Conservation (phyloP, 1,140 invertebrate genomes). For the Choristoneura fumiferana region DNA sequence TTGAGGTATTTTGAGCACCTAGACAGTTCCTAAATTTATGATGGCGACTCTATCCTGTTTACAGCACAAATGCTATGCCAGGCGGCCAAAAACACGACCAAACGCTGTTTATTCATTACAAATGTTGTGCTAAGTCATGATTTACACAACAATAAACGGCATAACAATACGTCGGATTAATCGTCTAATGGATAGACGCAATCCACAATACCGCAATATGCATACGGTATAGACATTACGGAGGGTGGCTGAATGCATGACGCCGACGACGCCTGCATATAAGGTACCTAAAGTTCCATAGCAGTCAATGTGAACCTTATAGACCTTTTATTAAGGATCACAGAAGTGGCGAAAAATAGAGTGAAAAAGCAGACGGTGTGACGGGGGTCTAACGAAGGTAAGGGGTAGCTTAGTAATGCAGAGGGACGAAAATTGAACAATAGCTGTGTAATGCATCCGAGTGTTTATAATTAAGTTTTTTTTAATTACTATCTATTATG, state of each 20-base stretch:
- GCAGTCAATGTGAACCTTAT: slow-evolving; percentile 27
- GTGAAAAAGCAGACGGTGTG: slow-evolving; percentile 48
- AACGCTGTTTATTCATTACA: slow-evolving; percentile 17
- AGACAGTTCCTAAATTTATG: too few relatives aligned
- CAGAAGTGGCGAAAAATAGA: background rate
- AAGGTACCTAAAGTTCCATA: too few relatives aligned
- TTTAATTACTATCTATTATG: background rate
- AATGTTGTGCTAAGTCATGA: slow-evolving; percentile 23
- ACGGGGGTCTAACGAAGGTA: slow-evolving; percentile 59
- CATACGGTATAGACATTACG: slow-evolving; percentile 67
- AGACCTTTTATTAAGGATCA: background rate
- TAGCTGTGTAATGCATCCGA: background rate
- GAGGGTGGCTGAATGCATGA: slow-evolving; percentile 67
- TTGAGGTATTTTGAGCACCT: too few relatives aligned
- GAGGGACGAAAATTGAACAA: too few relatives aligned
- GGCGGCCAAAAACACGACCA: too few relatives aligned
- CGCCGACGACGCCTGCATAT: slow-evolving; percentile 36
- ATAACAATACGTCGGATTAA: slow-evolving; percentile 64
- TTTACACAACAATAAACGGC: slow-evolving; percentile 54
- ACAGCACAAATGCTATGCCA: too few relatives aligned
- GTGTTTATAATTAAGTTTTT: slow-evolving; percentile 2
- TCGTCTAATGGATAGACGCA: slow-evolving; percentile 68
- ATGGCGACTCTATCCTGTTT: too few relatives aligned
- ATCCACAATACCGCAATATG: slow-evolving; percentile 66
- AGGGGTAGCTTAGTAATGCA: slow-evolving; percentile 24